Evolutionary conservation across 2,888 invertebrate genomes (phyloP).

Genomic region (Harpagoxenus sublaevis): DNA sequence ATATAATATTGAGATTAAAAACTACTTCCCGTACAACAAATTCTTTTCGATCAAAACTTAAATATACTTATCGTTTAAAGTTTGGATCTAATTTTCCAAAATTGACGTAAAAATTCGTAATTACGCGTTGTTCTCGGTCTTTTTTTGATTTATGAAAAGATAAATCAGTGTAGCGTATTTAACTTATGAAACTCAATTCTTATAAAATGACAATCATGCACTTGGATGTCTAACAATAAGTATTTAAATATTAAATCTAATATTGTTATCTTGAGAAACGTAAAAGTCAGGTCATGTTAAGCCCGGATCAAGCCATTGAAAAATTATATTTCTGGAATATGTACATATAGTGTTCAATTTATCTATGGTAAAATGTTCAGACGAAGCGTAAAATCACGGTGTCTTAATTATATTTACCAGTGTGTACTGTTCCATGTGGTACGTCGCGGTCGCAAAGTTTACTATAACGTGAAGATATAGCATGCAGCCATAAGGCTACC

Average conservation of each 20-base stretch:
- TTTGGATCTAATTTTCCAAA: constrained; percentile 6
- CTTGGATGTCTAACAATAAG: background rate
- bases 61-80: background rate
- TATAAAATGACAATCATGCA: background rate
- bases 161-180: background rate
- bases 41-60: background rate
- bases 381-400: background rate
- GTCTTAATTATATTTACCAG: background rate
- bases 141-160: background rate
- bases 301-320: background rate
- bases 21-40: background rate
- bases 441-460: constrained; percentile 20
- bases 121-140: background rate
- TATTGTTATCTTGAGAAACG: background rate
- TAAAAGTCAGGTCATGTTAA: background rate
- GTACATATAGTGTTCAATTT: background rate
- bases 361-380: background rate
- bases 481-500: constrained; percentile 48
- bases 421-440: background rate
- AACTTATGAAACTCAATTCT: background rate
- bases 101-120: background rate
- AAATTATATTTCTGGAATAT: constrained; percentile 7
- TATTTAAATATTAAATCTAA: no score
- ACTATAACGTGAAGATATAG: constrained; percentile 47
- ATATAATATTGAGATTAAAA: background rate